Evolutionary conservation across 2,113 vertebrate genomes (phyloP), one percentile per base, ranked within the genome.

Genomic region (Acanthisitta chloris): DNA sequence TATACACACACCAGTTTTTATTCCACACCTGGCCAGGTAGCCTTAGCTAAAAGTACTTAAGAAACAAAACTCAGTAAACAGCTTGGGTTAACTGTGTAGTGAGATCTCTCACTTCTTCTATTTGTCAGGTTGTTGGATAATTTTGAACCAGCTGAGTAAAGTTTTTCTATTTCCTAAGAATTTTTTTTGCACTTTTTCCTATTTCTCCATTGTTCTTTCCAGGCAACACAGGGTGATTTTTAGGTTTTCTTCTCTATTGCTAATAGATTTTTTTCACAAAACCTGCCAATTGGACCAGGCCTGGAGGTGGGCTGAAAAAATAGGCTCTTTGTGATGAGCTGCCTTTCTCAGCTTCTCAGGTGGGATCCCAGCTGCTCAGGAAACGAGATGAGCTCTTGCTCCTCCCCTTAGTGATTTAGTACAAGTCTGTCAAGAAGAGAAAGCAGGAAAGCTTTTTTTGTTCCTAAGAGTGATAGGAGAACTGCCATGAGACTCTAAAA

Each of bases 351-450:
- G 70, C 70, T 67, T 28, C 85, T 96, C 92, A 97, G 94, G 92
- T 95, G 76, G 72, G 85, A 88, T 92, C 38, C 48, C 79, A 90
- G 88, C 86, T 94, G 86, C 74, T 73, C 67, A 82, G 86, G 64
- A 93, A 97, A 89, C 0, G 3, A 93, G 52, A 87, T 33, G 48
- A 86, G 90, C 42, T 86, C 58, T 94, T 81, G 64, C 88, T 90
- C 86, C 88, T 94, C 80, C 86, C 86, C 65, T 55, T 81, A 74
- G 83, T 84, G 83, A 90, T 90, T 92, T 93, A 80, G 74, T 51
- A 29, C 26, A 61, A 80, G 45, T 54, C 81, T 88, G 76, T 58
- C 45, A 89, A 79, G 70, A 87, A 29, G 73, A 84, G 31, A 51
- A 70, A 59, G n/a, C 14, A 74, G 40, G 51, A 74, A 78, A 55